Base-by-base conservation (phyloP, 2,113 vertebrate species). In the Grantiella picta region DNA sequence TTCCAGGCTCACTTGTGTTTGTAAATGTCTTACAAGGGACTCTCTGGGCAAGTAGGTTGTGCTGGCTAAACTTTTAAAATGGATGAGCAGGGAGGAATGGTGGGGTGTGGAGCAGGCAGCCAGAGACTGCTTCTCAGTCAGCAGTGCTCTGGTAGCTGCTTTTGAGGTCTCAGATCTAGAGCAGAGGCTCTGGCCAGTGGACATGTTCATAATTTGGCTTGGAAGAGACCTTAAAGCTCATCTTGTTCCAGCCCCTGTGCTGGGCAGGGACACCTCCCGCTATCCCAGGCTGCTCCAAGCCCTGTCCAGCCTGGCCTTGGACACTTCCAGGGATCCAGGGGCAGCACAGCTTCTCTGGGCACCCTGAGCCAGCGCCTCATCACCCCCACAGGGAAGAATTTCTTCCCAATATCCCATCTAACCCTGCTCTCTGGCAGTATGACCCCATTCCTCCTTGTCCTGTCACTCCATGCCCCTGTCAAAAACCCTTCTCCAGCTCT, bases 11-110 rank as follows among this genome's bases (percentile, higher is more conserved):
- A 0, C 8, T 9, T 82, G 42, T 15, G 19, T 75, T 91, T 89
- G 60, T 75, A 42, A 40, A 78, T 93, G 64, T 89, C 59, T 93
- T 56, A 53, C 29, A 95, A 92, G 53, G 33, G 54, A 38, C 63
- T 78, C 19, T 77, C 24, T 82, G 81, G 52, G 66, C n/a, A 33
- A 19, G 5, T 2, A 56, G 71, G 68, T 78, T 7, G 7, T 61
- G 68, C 38, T 86, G 85, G n/a, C 44, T 81, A 20, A 83, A 69
- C 61, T 92, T 92, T 94, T n/a, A 60, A 72, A 57, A 57, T 16
- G 29, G 17, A 33, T 56, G 64, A 77, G 42, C 25, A 15, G 50
- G 40, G 23, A 42, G 3, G 24, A 66, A 44, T 7, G 15, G 11
- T 33, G 29, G 49, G 60, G 90, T 86, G 52, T 61, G 52, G 60